Evolutionary conservation across 2,113 vertebrate genomes (phyloP).

Genomic region (Henicopernis longicauda): DNA sequence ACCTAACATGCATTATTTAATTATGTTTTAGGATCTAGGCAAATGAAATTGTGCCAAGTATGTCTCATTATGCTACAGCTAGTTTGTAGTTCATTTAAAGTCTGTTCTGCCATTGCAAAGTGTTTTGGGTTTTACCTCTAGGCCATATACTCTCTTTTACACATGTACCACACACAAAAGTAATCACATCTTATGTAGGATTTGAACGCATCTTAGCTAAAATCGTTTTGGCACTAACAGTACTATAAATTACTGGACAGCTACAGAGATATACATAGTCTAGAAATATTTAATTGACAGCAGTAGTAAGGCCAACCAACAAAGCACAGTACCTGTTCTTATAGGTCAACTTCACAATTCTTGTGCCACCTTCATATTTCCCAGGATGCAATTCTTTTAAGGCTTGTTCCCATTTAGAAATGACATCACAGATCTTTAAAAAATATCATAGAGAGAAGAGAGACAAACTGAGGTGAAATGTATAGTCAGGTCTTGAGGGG

Average conservation of each 20-base stretch:
- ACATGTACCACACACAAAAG: not conserved
- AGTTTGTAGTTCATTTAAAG: not conserved
- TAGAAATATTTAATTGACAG: not conserved
- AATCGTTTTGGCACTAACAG: not conserved
- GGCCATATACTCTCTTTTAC: not conserved
- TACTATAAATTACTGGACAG: not conserved
- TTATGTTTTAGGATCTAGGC: not conserved
- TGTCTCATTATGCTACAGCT: not conserved
- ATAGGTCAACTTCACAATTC: slow-evolving; percentile 85
- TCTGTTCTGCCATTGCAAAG: not conserved
- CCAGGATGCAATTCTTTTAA: slow-evolving; percentile 86
- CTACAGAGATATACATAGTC: not conserved
- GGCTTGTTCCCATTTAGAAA: slow-evolving; percentile 91
- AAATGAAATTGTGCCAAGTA: not conserved
- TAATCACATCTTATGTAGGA: not conserved
- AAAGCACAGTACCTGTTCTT: slow-evolving; percentile 81
- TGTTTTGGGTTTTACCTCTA: not conserved
- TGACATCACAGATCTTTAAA: slow-evolving; percentile 87
- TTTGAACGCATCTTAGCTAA: not conserved
- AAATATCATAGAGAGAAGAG: not conserved
- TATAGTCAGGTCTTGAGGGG: not conserved
- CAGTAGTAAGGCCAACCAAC: not conserved
- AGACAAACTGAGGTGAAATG: not conserved
- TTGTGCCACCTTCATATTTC: slow-evolving; percentile 84
- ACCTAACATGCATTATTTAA: not conserved